A percentile compares a stretch with the other conserved stretches of the same genome.
Conservation (phyloP, 2,888 invertebrate species). For the Odontothrips loti region DNA sequence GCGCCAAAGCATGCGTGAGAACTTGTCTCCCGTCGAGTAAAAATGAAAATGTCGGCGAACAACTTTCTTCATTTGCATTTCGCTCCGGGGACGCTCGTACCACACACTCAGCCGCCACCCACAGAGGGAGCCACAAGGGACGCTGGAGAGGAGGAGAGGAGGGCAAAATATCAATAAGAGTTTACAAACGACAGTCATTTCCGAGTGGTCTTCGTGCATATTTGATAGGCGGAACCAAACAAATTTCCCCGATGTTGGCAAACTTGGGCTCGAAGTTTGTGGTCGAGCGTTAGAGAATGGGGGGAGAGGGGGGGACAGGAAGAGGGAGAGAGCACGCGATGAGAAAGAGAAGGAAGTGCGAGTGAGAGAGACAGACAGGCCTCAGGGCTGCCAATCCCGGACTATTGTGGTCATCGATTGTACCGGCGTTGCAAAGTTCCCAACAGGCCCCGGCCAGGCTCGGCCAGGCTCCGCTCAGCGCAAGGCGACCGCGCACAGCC, state of each 20-base stretch:
- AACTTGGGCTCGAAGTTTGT: conserved; percentile 10
- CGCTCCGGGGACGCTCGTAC: not conserved
- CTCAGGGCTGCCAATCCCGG: conserved; percentile 20
- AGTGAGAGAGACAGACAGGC: not conserved
- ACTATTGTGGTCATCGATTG: conserved; percentile 23
- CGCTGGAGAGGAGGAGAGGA: not conserved
- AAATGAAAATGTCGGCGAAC: not conserved
- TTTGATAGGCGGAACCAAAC: conserved; percentile 20
- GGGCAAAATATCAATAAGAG: conserved; percentile 13
- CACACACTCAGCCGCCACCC: no score
- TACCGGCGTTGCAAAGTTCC: not conserved
- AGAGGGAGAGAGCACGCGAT: not conserved
- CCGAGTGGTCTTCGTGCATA: conserved; percentile 17
- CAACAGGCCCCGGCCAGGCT: not conserved
- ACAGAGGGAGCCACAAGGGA: no score
- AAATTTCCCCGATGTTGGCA: conserved; percentile 24
- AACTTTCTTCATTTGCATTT: not conserved
- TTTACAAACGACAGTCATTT: conserved; percentile 26
- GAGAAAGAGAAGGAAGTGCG: no score
- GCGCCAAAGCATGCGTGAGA: no score
- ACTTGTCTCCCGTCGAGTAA: not conserved
- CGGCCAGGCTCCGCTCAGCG: not conserved
- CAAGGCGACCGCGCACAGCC: not conserved
- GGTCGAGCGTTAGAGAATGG: not conserved
- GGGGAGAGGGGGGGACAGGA: not conserved